A percentile compares a stretch with the other conserved stretches of the same genome.
Conservation (phyloP, 2,888 invertebrate species). For the Orthosia gothica region DNA sequence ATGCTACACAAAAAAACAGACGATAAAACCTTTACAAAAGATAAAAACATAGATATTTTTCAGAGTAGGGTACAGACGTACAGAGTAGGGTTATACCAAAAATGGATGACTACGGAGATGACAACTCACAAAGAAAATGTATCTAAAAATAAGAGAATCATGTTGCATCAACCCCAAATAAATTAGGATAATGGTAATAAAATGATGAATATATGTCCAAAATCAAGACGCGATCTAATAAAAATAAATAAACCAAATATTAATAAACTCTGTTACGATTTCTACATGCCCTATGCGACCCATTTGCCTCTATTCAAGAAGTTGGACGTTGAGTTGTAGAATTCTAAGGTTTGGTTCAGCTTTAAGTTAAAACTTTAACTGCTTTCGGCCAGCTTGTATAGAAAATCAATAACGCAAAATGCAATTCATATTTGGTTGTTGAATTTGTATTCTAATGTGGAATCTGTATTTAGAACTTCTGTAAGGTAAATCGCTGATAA, state of each 20-base stretch:
- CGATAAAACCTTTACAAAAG: too few species aligned
- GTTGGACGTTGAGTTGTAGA: slow-evolving; percentile 29
- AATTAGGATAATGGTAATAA: too few species aligned
- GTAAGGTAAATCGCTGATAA: background rate
- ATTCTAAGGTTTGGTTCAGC: slow-evolving; percentile 36
- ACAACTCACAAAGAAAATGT: too few species aligned
- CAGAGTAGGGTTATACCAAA: too few species aligned
- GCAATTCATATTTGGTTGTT: slow-evolving; percentile 32
- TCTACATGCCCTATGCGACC: background rate
- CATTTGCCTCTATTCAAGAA: slow-evolving; percentile 49
- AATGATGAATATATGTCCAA: too few species aligned
- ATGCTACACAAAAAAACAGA: too few species aligned
- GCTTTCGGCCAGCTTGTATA: slow-evolving; percentile 34
- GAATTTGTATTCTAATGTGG: slow-evolving; percentile 7
- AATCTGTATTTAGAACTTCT: background rate
- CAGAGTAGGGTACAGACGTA: too few species aligned
- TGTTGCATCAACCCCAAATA: too few species aligned
- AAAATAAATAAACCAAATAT: background rate
- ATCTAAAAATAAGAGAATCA: too few species aligned
- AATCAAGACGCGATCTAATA: too few species aligned
- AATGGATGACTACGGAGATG: too few species aligned
- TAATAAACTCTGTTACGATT: background rate
- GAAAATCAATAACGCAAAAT: slow-evolving; percentile 53
- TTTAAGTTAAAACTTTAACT: slow-evolving; percentile 42
- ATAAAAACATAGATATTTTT: too few species aligned